Conservation (phyloP, 2,888 invertebrate species). For the Anaspis maculata region DNA sequence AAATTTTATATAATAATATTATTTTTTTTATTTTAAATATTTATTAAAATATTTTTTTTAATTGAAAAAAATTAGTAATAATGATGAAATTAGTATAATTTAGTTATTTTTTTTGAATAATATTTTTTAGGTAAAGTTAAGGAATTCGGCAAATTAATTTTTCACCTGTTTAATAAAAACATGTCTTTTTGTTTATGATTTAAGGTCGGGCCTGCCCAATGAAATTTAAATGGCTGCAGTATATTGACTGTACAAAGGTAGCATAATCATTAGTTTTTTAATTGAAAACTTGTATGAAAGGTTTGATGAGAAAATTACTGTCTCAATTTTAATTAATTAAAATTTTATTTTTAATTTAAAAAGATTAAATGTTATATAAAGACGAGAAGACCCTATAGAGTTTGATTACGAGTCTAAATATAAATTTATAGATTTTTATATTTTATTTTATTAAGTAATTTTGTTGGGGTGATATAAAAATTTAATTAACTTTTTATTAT, state of each 20-base stretch:
- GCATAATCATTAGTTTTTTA: constrained; percentile 75
- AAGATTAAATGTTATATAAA: constrained; percentile 56
- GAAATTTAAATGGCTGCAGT: constrained; percentile 70
- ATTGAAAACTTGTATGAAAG: constrained; percentile 73
- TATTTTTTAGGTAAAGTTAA: constrained; percentile 28
- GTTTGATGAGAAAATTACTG: constrained; percentile 57
- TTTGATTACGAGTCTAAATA: constrained; percentile 43
- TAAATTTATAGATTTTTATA: background rate
- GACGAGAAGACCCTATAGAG: constrained; percentile 77
- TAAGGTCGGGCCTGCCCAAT: constrained; percentile 67
- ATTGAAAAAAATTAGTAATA: constrained; percentile 42
- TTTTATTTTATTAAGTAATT: constrained; percentile 34
- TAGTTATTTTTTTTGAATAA: constrained; percentile 21
- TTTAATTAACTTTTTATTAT: constrained; percentile 48
- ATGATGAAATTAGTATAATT: constrained; percentile 54
- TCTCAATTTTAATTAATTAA: constrained; percentile 47
- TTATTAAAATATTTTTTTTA: constrained; percentile 41
- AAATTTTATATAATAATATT: constrained; percentile 45
- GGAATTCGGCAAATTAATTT: constrained; percentile 56
- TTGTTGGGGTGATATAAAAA: constrained; percentile 59
- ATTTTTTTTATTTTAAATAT: constrained; percentile 40
- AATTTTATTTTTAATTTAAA: constrained; percentile 56
- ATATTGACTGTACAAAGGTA: constrained; percentile 73
- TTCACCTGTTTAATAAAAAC: constrained; percentile 73
- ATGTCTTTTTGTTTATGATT: constrained; percentile 57